phyloP scores from a whole-genome alignment of 2,888 invertebrate genomes.

The Hydroisotoma schaefferi region DNA sequence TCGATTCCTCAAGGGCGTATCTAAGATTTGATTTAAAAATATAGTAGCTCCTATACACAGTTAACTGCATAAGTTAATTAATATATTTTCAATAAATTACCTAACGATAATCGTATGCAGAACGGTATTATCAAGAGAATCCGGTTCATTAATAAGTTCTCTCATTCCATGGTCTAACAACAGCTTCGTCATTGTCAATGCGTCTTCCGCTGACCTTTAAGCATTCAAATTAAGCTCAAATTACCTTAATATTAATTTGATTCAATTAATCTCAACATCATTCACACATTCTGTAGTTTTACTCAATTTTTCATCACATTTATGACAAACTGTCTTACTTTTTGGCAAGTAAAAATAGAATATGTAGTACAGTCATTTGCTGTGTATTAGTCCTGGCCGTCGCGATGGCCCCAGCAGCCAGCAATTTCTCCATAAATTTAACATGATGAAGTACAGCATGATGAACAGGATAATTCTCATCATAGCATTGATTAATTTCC shows the following conservation, averaged over 20 bases:
- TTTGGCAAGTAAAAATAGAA: slow-evolving; percentile 63
- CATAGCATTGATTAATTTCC: slow-evolving; percentile 67
- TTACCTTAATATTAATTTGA: neutral
- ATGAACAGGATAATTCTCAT: slow-evolving; percentile 75
- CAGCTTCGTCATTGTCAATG: slow-evolving; percentile 65
- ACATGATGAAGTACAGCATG: slow-evolving; percentile 67
- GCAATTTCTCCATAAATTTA: slow-evolving; percentile 64
- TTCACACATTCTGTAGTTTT: neutral
- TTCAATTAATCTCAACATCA: neutral
- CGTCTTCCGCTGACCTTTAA: slow-evolving; percentile 67
- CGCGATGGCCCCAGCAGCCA: slow-evolving; percentile 39
- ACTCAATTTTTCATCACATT: too few species aligned
- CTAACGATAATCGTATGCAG: slow-evolving; percentile 62
- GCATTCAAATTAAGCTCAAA: neutral
- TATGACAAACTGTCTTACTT: too few species aligned
- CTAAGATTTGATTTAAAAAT: slow-evolving; percentile 48
- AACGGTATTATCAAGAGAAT: slow-evolving; percentile 69
- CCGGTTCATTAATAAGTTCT: slow-evolving; percentile 68
- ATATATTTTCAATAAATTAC: slow-evolving; percentile 19
- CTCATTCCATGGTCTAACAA: slow-evolving; percentile 69
- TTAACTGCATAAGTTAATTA: neutral
- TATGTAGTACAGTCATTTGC: slow-evolving; percentile 67
- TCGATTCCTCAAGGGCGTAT: slow-evolving; percentile 66
- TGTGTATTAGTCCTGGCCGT: slow-evolving; percentile 60
- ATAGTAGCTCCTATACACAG: neutral